phyloP scores from a whole-genome alignment of 1,140 invertebrate species.

The Zaprionus africanus region DNA sequence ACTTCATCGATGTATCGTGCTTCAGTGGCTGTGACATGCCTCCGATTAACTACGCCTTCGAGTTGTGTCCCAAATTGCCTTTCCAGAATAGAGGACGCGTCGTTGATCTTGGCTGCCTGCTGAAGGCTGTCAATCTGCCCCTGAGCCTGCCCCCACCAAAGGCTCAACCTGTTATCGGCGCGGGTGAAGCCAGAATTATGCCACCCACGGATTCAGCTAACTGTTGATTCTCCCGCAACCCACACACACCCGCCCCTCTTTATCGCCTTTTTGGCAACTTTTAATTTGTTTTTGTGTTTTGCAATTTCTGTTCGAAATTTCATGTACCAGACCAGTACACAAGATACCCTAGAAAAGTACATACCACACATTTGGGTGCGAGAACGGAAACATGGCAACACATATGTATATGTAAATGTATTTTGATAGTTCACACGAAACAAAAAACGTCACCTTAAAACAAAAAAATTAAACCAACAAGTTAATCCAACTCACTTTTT shows the following conservation, averaged over 20 bases:
- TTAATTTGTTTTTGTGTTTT: constrained; percentile 6
- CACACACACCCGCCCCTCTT: not conserved
- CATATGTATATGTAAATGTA: not conserved
- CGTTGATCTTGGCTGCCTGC: constrained; percentile 71
- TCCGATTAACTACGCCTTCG: constrained; percentile 75
- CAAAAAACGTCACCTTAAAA: constrained; percentile 12
- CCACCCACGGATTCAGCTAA: constrained; percentile 29
- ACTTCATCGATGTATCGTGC: constrained; percentile 74
- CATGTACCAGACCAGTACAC: not conserved
- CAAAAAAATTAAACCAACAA: constrained; percentile 17
- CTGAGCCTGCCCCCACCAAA: constrained; percentile 38
- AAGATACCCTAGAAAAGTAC: not conserved
- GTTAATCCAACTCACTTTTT: not conserved
- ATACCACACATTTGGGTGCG: not conserved
- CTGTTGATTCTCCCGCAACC: constrained; percentile 10
- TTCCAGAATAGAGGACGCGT: constrained; percentile 67
- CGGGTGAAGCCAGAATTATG: constrained; percentile 45
- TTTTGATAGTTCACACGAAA: constrained; percentile 10
- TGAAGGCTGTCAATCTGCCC: constrained; percentile 55
- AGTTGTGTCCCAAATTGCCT: constrained; percentile 77
- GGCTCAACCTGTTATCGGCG: constrained; percentile 7
- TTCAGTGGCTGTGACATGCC: constrained; percentile 65
- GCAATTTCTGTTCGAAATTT: constrained; percentile 3
- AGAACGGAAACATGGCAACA: not conserved
- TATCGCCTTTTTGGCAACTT: not conserved